These are phyloP conservation scores for Acleris cristana DNA, from an alignment of 2,888 invertebrate genomes.

Conservation along the genomic window DNA sequence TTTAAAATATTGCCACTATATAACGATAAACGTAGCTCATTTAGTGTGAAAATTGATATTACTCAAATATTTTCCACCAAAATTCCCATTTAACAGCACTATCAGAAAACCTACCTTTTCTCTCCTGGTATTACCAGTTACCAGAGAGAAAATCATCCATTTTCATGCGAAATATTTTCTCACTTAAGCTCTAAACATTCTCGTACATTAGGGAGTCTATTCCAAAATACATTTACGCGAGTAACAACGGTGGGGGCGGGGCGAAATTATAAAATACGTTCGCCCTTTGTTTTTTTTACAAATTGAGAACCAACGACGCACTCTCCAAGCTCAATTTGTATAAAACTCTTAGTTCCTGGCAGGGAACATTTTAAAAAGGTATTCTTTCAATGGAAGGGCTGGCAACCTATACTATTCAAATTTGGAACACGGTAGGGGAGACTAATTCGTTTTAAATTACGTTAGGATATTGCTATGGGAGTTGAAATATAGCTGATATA, in stretches of 20 bases:
- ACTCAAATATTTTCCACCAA: constrained; percentile 32
- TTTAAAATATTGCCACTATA: no score
- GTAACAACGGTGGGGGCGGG: constrained; percentile 53
- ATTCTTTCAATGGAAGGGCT: constrained; percentile 61
- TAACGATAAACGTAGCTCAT: background rate
- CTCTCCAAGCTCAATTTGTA: no score
- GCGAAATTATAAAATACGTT: constrained; percentile 73
- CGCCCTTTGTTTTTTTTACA: constrained; percentile 76
- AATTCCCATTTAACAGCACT: constrained; percentile 57
- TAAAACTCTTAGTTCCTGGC: no score
- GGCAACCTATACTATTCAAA: constrained; percentile 76
- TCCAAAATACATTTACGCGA: constrained; percentile 65
- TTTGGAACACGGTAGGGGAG: constrained; percentile 74
- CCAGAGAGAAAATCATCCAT: constrained; percentile 63
- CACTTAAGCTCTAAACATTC: constrained; percentile 61
- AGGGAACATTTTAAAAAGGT: constrained; percentile 48
- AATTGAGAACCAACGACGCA: no score
- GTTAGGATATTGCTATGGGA: constrained; percentile 80
- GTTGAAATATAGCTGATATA: constrained; percentile 77
- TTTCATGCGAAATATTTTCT: constrained; percentile 53
- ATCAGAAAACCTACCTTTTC: constrained; percentile 49
- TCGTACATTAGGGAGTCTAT: constrained; percentile 73
- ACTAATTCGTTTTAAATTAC: constrained; percentile 84
- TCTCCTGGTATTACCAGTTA: constrained; percentile 48
- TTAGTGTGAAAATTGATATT: constrained; percentile 19